Base-by-base conservation (phyloP, 2,888 invertebrate genomes). In the Miltochrista miniata region DNA sequence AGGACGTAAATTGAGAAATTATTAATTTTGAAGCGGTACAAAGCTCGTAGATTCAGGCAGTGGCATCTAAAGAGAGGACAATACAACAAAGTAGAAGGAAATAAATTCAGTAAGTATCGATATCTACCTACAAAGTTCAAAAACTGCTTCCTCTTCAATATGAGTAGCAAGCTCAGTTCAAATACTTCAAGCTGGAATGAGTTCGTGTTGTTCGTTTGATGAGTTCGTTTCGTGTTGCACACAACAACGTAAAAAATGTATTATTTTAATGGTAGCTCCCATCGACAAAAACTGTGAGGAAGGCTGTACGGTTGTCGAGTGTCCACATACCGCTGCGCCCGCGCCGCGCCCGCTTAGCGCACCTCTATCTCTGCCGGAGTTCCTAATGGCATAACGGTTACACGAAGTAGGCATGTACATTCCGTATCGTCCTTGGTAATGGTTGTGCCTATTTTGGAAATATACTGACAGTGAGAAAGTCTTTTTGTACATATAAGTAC, bases 301-400 rank as follows among this genome's bases (percentile, higher is more conserved):
- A 11, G 24, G 11, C 18, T 4, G 36, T 11, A 7, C 24, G n/a
- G 36, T 34, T 14, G 29, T 36, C 14, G 35, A 11, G 7, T 45
- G 30, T 35, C 45, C 36, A 30, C 68, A 63, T 70, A 51, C 68
- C 65, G 8, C 54, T 56, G 44, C 31, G 11, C 31, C 31, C 8
- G 31, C 8, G 2, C 31, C 8, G 50, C 46, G 10, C 11, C 31
- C 8, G 50, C 46, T 15, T 24, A 33, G 38, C 48, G 31, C 48
- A 36, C 8, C 14, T 37, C 55, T 18, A 24, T 24, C 2, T 45
- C 52, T 54, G 50, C 60, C 56, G 55, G 49, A 5, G 18, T 2
- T 59, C 44, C 55, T 66, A 67, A 72, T 68, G 57, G 56, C 60
- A 71, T 62, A 72, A 77, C 77, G 74, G 78, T 78, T 78, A 78